Conservation (phyloP, 2,888 invertebrate species). For the Chrysopilus asiliformis region DNA sequence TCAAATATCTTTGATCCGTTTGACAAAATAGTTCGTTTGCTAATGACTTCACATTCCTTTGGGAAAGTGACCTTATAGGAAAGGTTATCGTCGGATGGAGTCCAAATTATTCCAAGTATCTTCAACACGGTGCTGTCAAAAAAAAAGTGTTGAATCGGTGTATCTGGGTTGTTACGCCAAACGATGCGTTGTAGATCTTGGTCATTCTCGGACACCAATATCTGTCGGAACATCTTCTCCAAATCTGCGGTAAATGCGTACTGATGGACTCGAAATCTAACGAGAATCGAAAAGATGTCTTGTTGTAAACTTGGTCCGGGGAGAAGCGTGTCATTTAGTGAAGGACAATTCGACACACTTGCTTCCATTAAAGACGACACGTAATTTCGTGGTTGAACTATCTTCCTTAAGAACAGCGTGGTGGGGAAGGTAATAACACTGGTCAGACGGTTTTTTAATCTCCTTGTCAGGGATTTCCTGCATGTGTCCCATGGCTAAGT, state of each 20-base stretch:
- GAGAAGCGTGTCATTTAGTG: slow-evolving; percentile 5
- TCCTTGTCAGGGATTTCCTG: not conserved
- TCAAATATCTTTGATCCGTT: slow-evolving; percentile 5
- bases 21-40: slow-evolving; percentile 3
- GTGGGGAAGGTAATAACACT: slow-evolving; percentile 7
- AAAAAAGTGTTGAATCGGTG: slow-evolving; percentile 3
- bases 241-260: slow-evolving; percentile 8
- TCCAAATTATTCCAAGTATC: slow-evolving; percentile 4
- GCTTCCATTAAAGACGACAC: slow-evolving; percentile 8
- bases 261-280: slow-evolving; percentile 5
- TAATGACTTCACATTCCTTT: not conserved
- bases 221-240: slow-evolving; percentile 12
- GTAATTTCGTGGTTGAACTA: slow-evolving; percentile 6
- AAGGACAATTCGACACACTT: not conserved
- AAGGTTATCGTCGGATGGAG: slow-evolving; percentile 4
- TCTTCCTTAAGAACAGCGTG: slow-evolving; percentile 7
- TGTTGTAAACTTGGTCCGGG: slow-evolving; percentile 8
- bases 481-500: not conserved
- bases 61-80: not conserved
- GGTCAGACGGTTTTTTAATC: not conserved
- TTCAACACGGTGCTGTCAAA: not conserved
- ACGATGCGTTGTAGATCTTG: slow-evolving; percentile 9
- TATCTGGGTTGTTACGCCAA: slow-evolving; percentile 4
- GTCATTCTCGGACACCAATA: slow-evolving; percentile 4
- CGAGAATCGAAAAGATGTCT: slow-evolving; percentile 4